Evolutionary conservation across 2,888 invertebrate genomes (phyloP), one percentile per base, ranked within the genome.

Genomic region (Drepanosiphum platanoidis): DNA sequence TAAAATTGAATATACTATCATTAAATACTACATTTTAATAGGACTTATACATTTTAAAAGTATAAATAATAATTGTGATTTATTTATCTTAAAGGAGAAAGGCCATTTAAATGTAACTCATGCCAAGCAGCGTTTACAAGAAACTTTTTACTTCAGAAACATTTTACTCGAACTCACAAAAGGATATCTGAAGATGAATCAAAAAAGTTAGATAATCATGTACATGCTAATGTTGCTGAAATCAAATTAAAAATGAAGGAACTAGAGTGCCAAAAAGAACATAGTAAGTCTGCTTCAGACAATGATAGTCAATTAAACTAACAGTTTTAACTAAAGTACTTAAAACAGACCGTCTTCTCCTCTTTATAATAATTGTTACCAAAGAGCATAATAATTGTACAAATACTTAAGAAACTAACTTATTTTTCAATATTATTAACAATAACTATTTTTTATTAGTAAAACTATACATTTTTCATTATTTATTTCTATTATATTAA

Each of bases 71-170:
- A 74, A 75, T 75, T 61, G 3, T 75, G n/a, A 34, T 75, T 78
- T 61, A 22, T 82, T 72, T 80, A 36, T 52, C n/a, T 72, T 30
- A 32, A 42, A 84, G 84, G 90, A 13, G 90, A 90, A 87, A 88
- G 89, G 30, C 90, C 90, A 0, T 90, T 90, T 86, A 89, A 89
- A 86, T 90, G 90, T 87, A 88, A 88, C 27, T 83, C 86, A n/a
- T 90, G 90, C 87, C 88, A 88, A 86, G 89, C 89, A 5, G 89
- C 89, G 7, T 90, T 90, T 87, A 90, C 90, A 11, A 88, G 90
- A 64, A 90, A 90, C 87, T 90, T 90, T 87, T 87, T 90, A 46
- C 88, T 90, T 81, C 89, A 90, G 87, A 90, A 90, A 87, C 90
- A 90, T 87, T 88, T 88, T 68, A 86, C 86, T 36, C 89, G 89